phyloP scores from a whole-genome alignment of 2,888 invertebrate genomes.

The Globia sparganii region DNA sequence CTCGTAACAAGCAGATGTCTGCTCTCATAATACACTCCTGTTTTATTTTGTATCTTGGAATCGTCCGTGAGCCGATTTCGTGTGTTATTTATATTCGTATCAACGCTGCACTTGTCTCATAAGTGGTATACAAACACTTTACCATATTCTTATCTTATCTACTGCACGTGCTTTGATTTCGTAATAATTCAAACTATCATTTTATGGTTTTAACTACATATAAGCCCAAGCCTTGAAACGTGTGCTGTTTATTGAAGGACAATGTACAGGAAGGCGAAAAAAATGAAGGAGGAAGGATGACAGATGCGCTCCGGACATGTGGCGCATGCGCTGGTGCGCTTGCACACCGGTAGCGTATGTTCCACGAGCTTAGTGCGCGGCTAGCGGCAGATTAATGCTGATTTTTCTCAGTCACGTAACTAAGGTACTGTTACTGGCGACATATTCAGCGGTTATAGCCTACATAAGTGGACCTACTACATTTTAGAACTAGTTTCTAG shows the following conservation, averaged over 20 bases:
- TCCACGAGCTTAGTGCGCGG: constrained; percentile 55
- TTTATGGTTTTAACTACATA: constrained; percentile 23
- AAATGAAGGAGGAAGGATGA: constrained; percentile 75
- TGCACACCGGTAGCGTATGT: constrained; percentile 64
- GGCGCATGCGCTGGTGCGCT: constrained; percentile 60
- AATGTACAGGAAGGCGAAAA: constrained; percentile 62
- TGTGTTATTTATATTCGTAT: constrained; percentile 47
- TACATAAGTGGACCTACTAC: constrained; percentile 61
- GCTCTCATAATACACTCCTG: constrained; percentile 65
- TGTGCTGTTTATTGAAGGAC: constrained; percentile 38
- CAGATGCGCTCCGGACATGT: constrained; percentile 73
- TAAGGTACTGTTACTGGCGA: constrained; percentile 76
- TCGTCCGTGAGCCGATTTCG: constrained; percentile 40
- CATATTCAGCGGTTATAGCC: constrained; percentile 58
- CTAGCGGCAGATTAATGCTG: constrained; percentile 74
- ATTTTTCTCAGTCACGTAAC: constrained; percentile 83
- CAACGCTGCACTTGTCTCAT: constrained; percentile 34
- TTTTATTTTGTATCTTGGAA: constrained; percentile 65
- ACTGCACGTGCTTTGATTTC: constrained; percentile 43
- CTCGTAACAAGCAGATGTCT: constrained; percentile 82
- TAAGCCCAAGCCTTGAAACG: constrained; percentile 1
- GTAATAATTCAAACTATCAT: constrained; percentile 44
- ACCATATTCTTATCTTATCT: constrained; percentile 41
- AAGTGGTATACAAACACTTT: constrained; percentile 39
- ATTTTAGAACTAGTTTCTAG: constrained; percentile 62